Percentiles rank a stretch among this genome's conserved stretches.
phyloP scores from a whole-genome alignment of 2,113 vertebrate species.

The Craseonycteris thonglongyai region DNA sequence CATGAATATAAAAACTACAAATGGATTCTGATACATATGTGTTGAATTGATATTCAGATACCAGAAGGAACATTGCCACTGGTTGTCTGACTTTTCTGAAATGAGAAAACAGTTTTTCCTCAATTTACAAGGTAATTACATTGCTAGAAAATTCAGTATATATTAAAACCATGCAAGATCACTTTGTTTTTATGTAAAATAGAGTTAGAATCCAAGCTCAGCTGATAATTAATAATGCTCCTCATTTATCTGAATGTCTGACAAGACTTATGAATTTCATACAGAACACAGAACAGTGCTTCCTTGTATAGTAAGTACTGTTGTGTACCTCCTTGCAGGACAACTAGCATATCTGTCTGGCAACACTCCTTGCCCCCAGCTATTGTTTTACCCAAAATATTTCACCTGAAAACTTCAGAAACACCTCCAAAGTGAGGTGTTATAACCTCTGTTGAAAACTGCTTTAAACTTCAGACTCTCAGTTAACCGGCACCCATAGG shows the following conservation, averaged over 20 bases:
- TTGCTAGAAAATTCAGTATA: not conserved
- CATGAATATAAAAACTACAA: not conserved
- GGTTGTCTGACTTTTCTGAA: not conserved
- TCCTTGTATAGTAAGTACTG: not conserved
- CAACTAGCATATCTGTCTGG: not conserved
- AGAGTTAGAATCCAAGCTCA: not conserved
- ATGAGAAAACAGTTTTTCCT: not conserved
- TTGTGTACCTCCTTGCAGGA: not conserved
- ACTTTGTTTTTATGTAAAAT: constrained; percentile 33
- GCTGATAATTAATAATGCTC: not conserved
- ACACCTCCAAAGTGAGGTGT: not conserved
- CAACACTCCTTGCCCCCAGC: not conserved
- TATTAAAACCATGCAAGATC: constrained; percentile 15
- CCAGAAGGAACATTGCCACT: not conserved
- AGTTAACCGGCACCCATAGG: too few relatives aligned
- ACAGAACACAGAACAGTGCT: not conserved
- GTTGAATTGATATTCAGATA: not conserved
- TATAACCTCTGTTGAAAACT: not conserved
- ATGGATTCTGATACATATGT: not conserved
- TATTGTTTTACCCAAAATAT: not conserved
- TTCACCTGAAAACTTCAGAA: not conserved
- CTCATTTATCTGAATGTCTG: constrained; percentile 21
- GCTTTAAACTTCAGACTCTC: not conserved
- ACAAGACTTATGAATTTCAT: constrained; percentile 1
- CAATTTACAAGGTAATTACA: constrained; percentile 9